Evolutionary conservation across 2,113 vertebrate genomes (phyloP), one percentile per base, ranked within the genome.

Genomic region (Lagopus leucura): DNA sequence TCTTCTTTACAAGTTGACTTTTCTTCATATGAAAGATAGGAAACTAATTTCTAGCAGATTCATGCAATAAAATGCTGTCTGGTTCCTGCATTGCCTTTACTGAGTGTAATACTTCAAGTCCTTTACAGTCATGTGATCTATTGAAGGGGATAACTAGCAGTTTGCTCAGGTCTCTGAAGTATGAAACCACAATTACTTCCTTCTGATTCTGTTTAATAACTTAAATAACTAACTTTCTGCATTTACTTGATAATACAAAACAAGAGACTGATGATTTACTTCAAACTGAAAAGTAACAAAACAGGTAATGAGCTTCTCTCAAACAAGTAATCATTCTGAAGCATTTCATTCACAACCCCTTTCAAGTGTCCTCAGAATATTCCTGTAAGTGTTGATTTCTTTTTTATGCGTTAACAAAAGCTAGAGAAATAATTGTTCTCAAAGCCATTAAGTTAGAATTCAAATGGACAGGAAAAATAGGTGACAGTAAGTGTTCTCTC

Each of bases 291-390:
- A 64, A 16, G 1, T 27, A 61, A 76, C 36, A 73, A 71, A 61
- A 43, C 4, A 13, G 0, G 1, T 12, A 28, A 34, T 3, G 4
- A 11, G 2, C 24, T 84, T 4, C 27, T 73, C 27, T 74, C 25
- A 36, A 36, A 36, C 18, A 57, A 60, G 14, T 38, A 42, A 14
- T 72, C 10, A 1, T 80, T 80, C 45, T 70, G 1, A 5, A 70
- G 30, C 9, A 36, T 72, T 82, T 67, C 0, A 24, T 69, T 79
- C 1, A 1, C 8, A 7, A 57, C 60, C 9, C 17, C 30, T 79
- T 87, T 76, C 52, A 54, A 43, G 10, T 48, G 15, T 14, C 18
- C 8, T 61, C 27, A 40, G 40, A 76, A 58, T 75, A 88, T 55
- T 77, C 7, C 42, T 38, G 8, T 34, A 22, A 30, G 30, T 47